These are phyloP conservation scores for Bacillus rossius DNA, from an alignment of 1,140 invertebrate genomes.

Conservation along the genomic window DNA sequence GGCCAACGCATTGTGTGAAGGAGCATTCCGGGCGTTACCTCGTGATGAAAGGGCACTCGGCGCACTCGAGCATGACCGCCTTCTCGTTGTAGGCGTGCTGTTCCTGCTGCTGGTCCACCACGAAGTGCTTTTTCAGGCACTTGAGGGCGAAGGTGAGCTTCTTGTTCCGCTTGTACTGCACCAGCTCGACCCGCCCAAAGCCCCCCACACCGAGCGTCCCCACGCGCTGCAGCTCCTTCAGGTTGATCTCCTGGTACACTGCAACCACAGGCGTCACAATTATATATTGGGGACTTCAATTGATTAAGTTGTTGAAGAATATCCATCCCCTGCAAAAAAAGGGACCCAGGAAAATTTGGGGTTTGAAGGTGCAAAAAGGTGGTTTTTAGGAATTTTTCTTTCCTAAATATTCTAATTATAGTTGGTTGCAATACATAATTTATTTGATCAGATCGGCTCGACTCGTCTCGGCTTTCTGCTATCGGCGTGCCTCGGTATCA, in stretches of 20 bases:
- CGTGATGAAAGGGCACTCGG: conserved; percentile 71
- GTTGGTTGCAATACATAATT: too few species aligned
- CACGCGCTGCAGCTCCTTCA: conserved; percentile 75
- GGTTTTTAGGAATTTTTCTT: too few species aligned
- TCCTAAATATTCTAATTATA: too few species aligned
- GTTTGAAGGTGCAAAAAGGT: too few species aligned
- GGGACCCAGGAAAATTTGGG: too few species aligned
- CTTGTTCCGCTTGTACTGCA: conserved; percentile 52
- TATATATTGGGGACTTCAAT: too few species aligned
- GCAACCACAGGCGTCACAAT: conserved; percentile 8
- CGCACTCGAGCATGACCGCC: conserved; percentile 76
- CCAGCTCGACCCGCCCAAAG: conserved; percentile 88
- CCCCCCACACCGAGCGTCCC: conserved; percentile 88
- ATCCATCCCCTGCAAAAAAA: too few species aligned
- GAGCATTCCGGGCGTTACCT: conserved; percentile 36
- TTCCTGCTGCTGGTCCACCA: conserved; percentile 89
- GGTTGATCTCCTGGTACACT: conserved; percentile 62
- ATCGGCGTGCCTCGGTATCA: too few species aligned
- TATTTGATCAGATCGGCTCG: too few species aligned
- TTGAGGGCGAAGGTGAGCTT: conserved; percentile 80
- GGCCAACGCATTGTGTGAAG: too few species aligned
- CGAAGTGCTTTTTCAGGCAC: conserved; percentile 87
- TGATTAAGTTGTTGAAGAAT: too few species aligned
- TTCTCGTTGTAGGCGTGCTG: conserved; percentile 92
- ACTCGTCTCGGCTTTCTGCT: too few species aligned